phyloP scores from a whole-genome alignment of 37 sponge, comb jelly and placozoan species.

The Tethya wilhelma region DNA sequence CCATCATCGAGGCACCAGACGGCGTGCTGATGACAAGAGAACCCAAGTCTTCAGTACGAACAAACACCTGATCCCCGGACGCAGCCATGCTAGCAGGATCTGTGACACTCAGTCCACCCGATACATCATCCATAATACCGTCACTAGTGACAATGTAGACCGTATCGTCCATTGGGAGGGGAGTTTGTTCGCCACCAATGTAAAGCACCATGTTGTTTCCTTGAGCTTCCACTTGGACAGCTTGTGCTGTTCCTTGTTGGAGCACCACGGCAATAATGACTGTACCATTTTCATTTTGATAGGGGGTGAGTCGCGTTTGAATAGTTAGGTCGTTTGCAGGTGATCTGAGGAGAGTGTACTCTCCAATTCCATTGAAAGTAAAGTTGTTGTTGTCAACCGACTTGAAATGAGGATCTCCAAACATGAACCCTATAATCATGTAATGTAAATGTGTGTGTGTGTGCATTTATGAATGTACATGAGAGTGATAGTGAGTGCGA shows the following conservation, averaged over 20 bases:
- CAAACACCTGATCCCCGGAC: background rate
- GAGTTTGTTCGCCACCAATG: background rate
- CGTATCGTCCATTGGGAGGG: background rate
- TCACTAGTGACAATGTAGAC: background rate
- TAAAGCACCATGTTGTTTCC: background rate
- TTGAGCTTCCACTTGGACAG: constrained; percentile 14
- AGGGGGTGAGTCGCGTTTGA: constrained; percentile 29
- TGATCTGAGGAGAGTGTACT: constrained; percentile 50
- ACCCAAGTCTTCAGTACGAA: background rate
- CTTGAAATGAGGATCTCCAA: constrained; percentile 72
- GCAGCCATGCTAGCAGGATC: background rate
- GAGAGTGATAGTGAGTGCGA: no score
- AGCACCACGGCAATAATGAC: constrained; percentile 41
- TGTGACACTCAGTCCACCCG: background rate
- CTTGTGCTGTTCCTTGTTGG: background rate
- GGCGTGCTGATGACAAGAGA: constrained; percentile 21
- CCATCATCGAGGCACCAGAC: constrained; percentile 23
- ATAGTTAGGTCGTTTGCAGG: constrained; percentile 29
- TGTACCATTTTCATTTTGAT: constrained; percentile 20
- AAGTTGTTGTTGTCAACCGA: constrained; percentile 56
- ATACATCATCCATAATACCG: background rate
- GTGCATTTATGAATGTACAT: no score
- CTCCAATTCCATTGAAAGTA: constrained; percentile 78
- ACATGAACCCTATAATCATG: constrained; percentile 40
- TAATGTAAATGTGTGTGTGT: no score